Percentiles rank a stretch among this genome's conserved stretches.
Evolutionary conservation across 2,797 vertebrate genomes (phyloP).

Genomic region (Tenualosa thibaudeaui): DNA sequence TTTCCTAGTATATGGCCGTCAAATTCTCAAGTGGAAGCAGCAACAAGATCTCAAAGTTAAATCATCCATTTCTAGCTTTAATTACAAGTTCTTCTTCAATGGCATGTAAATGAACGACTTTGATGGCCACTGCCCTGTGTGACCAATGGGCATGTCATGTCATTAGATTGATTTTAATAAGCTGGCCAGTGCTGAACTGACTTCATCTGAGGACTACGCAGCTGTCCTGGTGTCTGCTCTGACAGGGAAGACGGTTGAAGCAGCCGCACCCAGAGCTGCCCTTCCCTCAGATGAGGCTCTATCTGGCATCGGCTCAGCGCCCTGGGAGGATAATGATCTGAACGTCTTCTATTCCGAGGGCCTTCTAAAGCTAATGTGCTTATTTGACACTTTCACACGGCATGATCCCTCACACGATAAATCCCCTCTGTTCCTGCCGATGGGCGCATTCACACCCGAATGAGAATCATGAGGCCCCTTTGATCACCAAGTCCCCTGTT

Average conservation of each 20-base stretch:
- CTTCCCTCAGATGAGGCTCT: slow-evolving; percentile 49
- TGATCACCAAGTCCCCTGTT: slow-evolving; percentile 79
- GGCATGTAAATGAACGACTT: not conserved
- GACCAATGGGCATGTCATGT: not conserved
- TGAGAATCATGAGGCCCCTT: slow-evolving; percentile 69
- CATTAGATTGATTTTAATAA: not conserved
- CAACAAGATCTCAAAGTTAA: not conserved
- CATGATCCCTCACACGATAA: slow-evolving; percentile 69
- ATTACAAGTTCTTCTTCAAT: not conserved
- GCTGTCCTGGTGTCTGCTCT: not conserved
- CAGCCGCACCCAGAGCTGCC: not conserved
- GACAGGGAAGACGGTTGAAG: not conserved
- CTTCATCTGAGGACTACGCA: not conserved
- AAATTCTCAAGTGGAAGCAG: not conserved
- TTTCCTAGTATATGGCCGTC: not conserved
- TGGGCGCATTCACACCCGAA: slow-evolving; percentile 69
- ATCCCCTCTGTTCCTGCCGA: slow-evolving; percentile 72
- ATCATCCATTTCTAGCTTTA: not conserved
- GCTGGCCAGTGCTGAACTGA: not conserved
- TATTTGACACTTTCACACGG: slow-evolving; percentile 78
- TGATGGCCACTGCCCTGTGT: not conserved
- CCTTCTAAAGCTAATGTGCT: slow-evolving; percentile 80
- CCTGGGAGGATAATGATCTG: slow-evolving; percentile 57
- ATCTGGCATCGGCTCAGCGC: slow-evolving; percentile 60
- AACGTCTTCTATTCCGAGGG: slow-evolving; percentile 67